Base-by-base conservation (phyloP, 2,113 vertebrate genomes). In the Octodon degus region DNA sequence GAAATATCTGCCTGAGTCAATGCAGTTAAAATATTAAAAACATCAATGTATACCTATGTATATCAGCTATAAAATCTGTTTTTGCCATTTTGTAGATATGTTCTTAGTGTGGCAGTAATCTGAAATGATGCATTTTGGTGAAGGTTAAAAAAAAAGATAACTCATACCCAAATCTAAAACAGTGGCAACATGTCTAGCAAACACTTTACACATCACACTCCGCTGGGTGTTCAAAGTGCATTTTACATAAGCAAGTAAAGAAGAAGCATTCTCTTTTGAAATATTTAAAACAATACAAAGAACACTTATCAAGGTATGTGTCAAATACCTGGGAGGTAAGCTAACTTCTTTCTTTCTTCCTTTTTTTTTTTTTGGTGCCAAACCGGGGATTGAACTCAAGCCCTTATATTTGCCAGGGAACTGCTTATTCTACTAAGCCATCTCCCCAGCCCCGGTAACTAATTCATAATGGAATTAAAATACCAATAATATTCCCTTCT, bases 21-120 rank as follows among this genome's bases (percentile, higher is more conserved):
- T 90, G 76, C n/a, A 93, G 58, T 86, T 86, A 90, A 34, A 27
- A 86, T 97, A 94, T 93, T 96, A 93, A 63, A 95, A 94, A 91
- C 87, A 88, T 95, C 70, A 93, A 13, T 65, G n/a, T 55, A 92
- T 67, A 96, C 79, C 79, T 82, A 92, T 89, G 93, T 88, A 85
- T 25, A 86, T 89, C 30, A 37, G 14, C 43, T 93, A 86, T 55
- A 83, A 91, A 97, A 53, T 76, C 83, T 50, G 22, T 83, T 94
- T 95, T 96, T 82, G 30, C 76, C 14, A 47, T 22, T 91, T 70
- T 92, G 65, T 72, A 91, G 77, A 85, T 86, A 91, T 76, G 67
- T 50, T 90, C 5, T 88, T 91, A 86, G 37, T 70, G 50, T 89
- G 77, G 43, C 62, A 95, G 85, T 63, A 91, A 88, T 34, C 82